Conservation (phyloP, 2,113 vertebrate genomes). For the Dipodomys spectabilis region DNA sequence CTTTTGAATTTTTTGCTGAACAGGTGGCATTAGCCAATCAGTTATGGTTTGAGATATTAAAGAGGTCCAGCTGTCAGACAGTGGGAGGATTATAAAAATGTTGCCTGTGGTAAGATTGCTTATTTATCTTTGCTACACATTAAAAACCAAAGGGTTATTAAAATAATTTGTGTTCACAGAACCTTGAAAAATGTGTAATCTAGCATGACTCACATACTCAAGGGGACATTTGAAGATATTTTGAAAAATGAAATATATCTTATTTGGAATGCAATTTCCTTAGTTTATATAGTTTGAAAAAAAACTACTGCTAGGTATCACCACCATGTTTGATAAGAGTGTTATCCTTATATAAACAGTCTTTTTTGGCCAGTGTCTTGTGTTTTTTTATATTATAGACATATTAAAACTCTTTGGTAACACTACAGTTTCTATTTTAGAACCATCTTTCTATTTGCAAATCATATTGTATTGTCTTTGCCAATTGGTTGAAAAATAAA, state of each 20-base stretch:
- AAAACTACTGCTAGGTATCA: not conserved
- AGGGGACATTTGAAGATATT: not conserved
- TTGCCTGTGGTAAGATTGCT: conserved; percentile 56
- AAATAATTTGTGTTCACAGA: conserved; percentile 65
- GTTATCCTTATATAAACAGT: not conserved
- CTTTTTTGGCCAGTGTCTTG: too few relatives aligned
- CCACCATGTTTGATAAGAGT: not conserved
- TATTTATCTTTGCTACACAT: conserved; percentile 75
- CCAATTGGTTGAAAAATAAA: not conserved
- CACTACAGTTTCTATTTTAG: not conserved
- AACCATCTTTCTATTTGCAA: not conserved
- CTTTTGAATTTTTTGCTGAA: conserved; percentile 73
- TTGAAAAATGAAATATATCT: not conserved
- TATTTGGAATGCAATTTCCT: conserved; percentile 27
- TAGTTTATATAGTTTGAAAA: not conserved
- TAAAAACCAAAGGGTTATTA: conserved; percentile 45
- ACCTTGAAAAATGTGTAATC: conserved; percentile 62
- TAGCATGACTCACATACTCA: conserved; percentile 6
- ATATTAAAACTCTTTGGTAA: not conserved
- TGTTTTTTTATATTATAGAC: not conserved
- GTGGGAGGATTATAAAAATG: conserved; percentile 70
- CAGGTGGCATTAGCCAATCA: conserved; percentile 67
- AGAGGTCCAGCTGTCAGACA: conserved; percentile 60
- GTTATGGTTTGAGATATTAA: conserved; percentile 68
- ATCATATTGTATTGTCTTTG: not conserved